A percentile compares a stretch with the other conserved stretches of the same genome.
Evolutionary conservation across 2,888 invertebrate species (phyloP).

Genomic region (Melanotus villosus): DNA sequence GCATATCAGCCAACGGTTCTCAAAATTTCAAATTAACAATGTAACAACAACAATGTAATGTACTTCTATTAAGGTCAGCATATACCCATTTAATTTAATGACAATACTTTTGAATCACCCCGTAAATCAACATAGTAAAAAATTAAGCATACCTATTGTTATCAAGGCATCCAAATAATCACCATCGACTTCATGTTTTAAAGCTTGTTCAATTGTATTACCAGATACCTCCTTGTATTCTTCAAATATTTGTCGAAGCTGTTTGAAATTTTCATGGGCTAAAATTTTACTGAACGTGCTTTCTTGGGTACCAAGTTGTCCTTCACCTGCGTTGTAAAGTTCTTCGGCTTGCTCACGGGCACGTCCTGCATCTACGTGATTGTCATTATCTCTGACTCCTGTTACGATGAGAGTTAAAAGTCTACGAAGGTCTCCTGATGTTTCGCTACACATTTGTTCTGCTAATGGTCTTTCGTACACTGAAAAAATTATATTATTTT

Average conservation of each 20-base stretch:
- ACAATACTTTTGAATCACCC: too few relatives aligned
- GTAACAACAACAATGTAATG: too few relatives aligned
- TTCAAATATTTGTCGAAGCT: slow-evolving; percentile 78
- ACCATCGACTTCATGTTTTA: slow-evolving; percentile 77
- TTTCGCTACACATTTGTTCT: slow-evolving; percentile 83
- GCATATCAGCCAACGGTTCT: too few relatives aligned
- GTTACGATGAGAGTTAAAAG: slow-evolving; percentile 81
- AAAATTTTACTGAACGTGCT: slow-evolving; percentile 81
- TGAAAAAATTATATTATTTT: slow-evolving; percentile 58
- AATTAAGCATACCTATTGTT: slow-evolving; percentile 74
- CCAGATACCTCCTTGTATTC: slow-evolving; percentile 82
- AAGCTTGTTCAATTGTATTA: slow-evolving; percentile 81
- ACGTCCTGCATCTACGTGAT: slow-evolving; percentile 73
- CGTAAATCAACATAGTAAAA: too few relatives aligned
- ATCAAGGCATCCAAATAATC: slow-evolving; percentile 79
- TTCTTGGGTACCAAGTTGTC: slow-evolving; percentile 81
- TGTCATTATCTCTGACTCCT: slow-evolving; percentile 77
- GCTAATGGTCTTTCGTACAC: slow-evolving; percentile 80
- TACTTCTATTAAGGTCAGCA: too few relatives aligned
- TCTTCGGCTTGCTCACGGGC: slow-evolving; percentile 82
- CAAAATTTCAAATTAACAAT: too few relatives aligned
- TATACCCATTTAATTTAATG: too few relatives aligned
- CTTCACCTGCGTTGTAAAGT: slow-evolving; percentile 80
- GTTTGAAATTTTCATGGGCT: slow-evolving; percentile 82
- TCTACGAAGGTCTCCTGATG: slow-evolving; percentile 83